Evolutionary conservation across 2,888 invertebrate species (phyloP).

Genomic region (Neria commutata): DNA sequence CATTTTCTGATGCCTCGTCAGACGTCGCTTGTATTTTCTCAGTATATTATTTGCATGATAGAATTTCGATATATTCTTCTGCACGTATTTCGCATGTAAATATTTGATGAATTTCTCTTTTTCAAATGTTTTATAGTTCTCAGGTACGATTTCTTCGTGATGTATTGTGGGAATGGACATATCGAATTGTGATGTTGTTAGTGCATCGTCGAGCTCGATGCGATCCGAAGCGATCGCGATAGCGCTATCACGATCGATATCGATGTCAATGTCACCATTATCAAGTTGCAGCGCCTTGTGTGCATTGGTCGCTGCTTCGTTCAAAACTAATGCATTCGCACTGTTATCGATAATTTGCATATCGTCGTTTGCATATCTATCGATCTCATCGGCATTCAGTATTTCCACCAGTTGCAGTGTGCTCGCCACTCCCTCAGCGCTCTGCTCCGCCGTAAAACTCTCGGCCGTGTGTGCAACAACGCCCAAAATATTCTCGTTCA

Average conservation of each 20-base stretch:
- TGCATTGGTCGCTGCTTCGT: constrained; percentile 17
- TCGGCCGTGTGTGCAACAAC: constrained; percentile 36
- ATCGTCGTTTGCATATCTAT: constrained; percentile 9
- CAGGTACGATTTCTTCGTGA: constrained; percentile 59
- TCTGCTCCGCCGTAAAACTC: background rate
- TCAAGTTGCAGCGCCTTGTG: background rate
- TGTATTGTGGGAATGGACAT: constrained; percentile 53
- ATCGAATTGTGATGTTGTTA: constrained; percentile 34
- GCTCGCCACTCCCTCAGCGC: constrained; percentile 29
- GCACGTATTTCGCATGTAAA: constrained; percentile 59
- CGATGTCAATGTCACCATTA: constrained; percentile 8
- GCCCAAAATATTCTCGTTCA: constrained; percentile 58
- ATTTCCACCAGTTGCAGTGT: constrained; percentile 46
- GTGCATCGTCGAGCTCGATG: constrained; percentile 3
- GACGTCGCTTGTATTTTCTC: constrained; percentile 53
- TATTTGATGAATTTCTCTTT: constrained; percentile 57
- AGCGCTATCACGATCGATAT: constrained; percentile 20
- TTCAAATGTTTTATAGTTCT: constrained; percentile 47
- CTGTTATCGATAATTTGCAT: too few relatives aligned
- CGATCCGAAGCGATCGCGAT: background rate
- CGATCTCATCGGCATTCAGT: constrained; percentile 35
- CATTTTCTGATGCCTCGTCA: constrained; percentile 32
- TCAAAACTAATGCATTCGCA: background rate
- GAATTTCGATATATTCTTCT: constrained; percentile 51
- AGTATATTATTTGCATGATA: constrained; percentile 57